These are phyloP conservation scores for Amphipyra tragopoginis DNA, from an alignment of 2,888 invertebrate genomes.

Conservation along the genomic window DNA sequence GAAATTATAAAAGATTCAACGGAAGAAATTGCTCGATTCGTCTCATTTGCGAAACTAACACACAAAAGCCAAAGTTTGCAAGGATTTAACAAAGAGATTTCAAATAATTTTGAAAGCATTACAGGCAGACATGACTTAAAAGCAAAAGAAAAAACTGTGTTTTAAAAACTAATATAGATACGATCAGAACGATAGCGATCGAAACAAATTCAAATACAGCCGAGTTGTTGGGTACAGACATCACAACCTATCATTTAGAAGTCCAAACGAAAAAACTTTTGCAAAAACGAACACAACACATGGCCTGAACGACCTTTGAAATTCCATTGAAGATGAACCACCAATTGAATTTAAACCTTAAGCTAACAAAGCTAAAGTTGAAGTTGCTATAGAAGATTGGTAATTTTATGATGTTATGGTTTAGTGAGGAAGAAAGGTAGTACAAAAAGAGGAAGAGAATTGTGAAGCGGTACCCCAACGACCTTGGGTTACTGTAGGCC, in stretches of 20 bases:
- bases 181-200: constrained; percentile 57
- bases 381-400: constrained; percentile 42
- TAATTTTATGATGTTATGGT: constrained; percentile 65
- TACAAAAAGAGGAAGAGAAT: constrained; percentile 82
- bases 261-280: constrained; percentile 71
- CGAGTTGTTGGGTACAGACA: constrained; percentile 63
- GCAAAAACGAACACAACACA: constrained; percentile 85
- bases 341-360: constrained; percentile 56
- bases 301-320: constrained; percentile 84
- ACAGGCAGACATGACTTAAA: constrained; percentile 24
- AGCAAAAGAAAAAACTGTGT: constrained; percentile 46
- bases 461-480: constrained; percentile 85
- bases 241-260: constrained; percentile 75
- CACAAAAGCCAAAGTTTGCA: constrained; percentile 32
- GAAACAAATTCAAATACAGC: constrained; percentile 58
- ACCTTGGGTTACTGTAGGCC: constrained; percentile 89
- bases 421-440: constrained; percentile 80
- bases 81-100: constrained; percentile 36
- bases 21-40: constrained; percentile 40
- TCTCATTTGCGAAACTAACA: constrained; percentile 47
- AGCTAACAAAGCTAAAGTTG: constrained; percentile 56
- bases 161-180: constrained; percentile 54
- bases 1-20: constrained; percentile 34
- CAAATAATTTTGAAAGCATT: constrained; percentile 53
- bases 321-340: constrained; percentile 69